Base-by-base conservation (phyloP, 1,140 invertebrate species). In the Pseudomyrmex cubaensis region DNA sequence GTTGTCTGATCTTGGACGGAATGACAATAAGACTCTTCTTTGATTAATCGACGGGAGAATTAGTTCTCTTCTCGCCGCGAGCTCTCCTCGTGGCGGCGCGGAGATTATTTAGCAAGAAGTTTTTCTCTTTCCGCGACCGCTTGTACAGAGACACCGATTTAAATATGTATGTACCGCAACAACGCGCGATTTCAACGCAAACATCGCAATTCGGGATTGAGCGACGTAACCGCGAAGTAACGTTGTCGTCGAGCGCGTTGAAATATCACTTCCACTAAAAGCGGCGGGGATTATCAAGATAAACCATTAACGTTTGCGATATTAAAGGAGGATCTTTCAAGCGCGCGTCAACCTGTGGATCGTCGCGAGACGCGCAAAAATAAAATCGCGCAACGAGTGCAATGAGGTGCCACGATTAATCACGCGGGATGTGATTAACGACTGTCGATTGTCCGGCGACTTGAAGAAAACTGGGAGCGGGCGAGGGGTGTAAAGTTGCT, bases 21-120 rank as follows among this genome's bases (percentile, higher is more conserved):
- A 80, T 80, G 76, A 80, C 76, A 80, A 80, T 80, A 80, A 80
- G 76, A 72, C 54, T 80, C 46, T 44, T 56, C 66, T 80, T 80
- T 80, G 76, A 72, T 80, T 80, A 62, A 78, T 80, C 66, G 83
- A 72, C 63, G 54, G n/a, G 75, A n/a, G 76, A 59, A 80, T 80
- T 80, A 61, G 64, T n/a, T n/a, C 22, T 70, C 35, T 35, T 35
- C 44, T 35, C 67, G 8, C 8, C 50, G 35, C 44, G 63, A 35
- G 35, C 35, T 35, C 35, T 35, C 4, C 35, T 66, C 35, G 75
- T 46, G 50, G 17, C 75, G 35, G 2, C 63, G 63, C 35, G 35
- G 35, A 35, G 35, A 67, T 77, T 69, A 63, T 77, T 77, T 77
- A 56, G 63, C 75, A 77, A 75, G 75, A 77, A 77, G 75, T 77